Conservation (phyloP, 2,113 vertebrate genomes). For the Cinclus cinclus region DNA sequence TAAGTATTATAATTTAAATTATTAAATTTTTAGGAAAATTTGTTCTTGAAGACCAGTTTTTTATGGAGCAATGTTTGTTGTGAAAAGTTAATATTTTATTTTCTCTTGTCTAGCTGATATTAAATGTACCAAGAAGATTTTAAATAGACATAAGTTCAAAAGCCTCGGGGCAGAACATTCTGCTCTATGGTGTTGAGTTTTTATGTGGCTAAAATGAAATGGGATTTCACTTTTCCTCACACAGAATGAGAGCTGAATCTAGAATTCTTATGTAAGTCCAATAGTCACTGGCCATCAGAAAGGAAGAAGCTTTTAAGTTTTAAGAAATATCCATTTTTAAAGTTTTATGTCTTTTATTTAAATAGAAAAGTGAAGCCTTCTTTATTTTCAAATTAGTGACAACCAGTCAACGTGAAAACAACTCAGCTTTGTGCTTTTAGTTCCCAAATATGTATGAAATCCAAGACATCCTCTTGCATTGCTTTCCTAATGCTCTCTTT, state of each 20-base stretch:
- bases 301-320: not conserved
- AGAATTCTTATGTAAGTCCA: not conserved
- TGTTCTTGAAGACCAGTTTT: not conserved
- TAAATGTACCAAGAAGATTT: not conserved
- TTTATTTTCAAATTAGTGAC: not conserved
- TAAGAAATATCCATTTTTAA: not conserved
- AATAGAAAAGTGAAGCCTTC: not conserved
- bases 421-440: not conserved
- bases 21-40: not conserved
- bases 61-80: accelerated
- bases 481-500: not conserved
- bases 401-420: not conserved
- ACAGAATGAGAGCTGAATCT: not conserved
- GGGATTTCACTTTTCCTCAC: not conserved
- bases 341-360: too few relatives aligned
- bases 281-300: not conserved
- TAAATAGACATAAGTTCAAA: not conserved
- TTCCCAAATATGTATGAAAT: not conserved
- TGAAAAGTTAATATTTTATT: not conserved
- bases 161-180: not conserved
- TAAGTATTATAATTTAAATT: not conserved
- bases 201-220: not conserved
- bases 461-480: not conserved
- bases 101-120: not conserved
- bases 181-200: not conserved